These are phyloP conservation scores for Dicentrarchus labrax DNA, from an alignment of 2,113 vertebrate species.

Conservation along the genomic window DNA sequence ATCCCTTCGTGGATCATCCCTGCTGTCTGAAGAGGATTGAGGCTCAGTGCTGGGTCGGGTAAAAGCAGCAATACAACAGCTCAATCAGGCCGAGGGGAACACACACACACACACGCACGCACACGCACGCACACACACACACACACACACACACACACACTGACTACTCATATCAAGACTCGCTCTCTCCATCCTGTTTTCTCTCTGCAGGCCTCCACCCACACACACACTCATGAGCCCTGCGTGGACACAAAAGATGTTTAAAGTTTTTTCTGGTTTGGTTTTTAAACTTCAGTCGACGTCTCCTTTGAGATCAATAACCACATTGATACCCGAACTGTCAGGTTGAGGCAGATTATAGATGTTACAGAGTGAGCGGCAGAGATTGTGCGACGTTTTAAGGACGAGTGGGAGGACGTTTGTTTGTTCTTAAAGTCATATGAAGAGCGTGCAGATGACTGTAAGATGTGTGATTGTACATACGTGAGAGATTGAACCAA, in stretches of 20 bases:
- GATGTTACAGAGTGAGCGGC: too few species aligned
- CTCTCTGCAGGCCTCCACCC: constrained; percentile 65
- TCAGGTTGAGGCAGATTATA: background rate
- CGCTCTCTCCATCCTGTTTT: constrained; percentile 64
- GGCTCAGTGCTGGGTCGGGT: constrained; percentile 60
- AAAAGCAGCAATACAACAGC: constrained; percentile 62
- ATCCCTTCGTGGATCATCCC: constrained; percentile 32
- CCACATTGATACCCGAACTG: background rate
- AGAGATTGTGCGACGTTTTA: background rate
- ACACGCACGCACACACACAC: too few species aligned
- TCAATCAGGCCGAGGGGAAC: constrained; percentile 67
- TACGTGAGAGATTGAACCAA: too few species aligned
- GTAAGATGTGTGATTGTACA: background rate
- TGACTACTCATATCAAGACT: constrained; percentile 55
- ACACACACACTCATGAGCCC: constrained; percentile 39
- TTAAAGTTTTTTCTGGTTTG: constrained; percentile 33
- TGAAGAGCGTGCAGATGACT: constrained; percentile 35
- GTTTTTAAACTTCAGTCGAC: background rate
- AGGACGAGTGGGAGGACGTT: constrained; percentile 39
- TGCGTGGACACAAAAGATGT: constrained; percentile 28
- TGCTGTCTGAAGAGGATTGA: constrained; percentile 44
- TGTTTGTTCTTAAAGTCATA: constrained; percentile 14
- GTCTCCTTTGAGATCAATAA: constrained; percentile 18
- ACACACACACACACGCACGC: background rate
- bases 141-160: too few species aligned